Conservation (phyloP, 2,888 invertebrate species). For the Oscheius sp. region DNA sequence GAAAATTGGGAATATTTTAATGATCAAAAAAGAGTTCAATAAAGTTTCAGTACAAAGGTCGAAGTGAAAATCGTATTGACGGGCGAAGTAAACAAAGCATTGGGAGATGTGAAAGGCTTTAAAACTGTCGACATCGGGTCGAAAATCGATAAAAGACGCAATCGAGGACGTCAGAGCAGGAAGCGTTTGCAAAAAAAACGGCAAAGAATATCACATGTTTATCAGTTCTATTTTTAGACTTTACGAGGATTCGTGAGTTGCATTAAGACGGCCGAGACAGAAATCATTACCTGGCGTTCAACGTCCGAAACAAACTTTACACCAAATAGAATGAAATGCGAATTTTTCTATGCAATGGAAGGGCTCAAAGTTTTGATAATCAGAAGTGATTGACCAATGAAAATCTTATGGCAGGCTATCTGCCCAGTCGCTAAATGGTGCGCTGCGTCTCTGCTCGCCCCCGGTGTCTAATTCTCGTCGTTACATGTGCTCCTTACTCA, state of each 20-base stretch:
- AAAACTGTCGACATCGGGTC: background rate
- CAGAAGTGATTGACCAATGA: constrained; percentile 31
- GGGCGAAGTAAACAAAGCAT: constrained; percentile 30
- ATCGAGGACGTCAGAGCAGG: too few relatives aligned
- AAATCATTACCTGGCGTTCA: too few relatives aligned
- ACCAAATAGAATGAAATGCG: background rate
- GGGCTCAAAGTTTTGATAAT: background rate
- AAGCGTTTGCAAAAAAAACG: background rate
- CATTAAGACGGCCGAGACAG: background rate
- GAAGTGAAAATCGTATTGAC: constrained; percentile 11
- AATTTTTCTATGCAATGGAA: background rate
- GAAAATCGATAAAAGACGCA: constrained; percentile 1
- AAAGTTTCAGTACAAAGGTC: constrained; percentile 1
- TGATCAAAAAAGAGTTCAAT: background rate
- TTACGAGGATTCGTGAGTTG: constrained; percentile 15
- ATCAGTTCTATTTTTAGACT: constrained; percentile 23
- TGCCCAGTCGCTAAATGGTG: constrained; percentile 34
- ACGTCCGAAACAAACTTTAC: too few relatives aligned
- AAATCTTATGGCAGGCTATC: constrained; percentile 37
- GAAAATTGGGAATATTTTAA: background rate
- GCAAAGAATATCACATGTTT: constrained; percentile 9
- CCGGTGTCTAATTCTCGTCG: constrained; percentile 18
- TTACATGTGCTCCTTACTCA: constrained; percentile 28
- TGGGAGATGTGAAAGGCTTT: constrained; percentile 25
- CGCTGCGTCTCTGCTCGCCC: constrained; percentile 28